Base-by-base conservation (phyloP, 2,797 vertebrate genomes). In the Gallinago stenura region DNA sequence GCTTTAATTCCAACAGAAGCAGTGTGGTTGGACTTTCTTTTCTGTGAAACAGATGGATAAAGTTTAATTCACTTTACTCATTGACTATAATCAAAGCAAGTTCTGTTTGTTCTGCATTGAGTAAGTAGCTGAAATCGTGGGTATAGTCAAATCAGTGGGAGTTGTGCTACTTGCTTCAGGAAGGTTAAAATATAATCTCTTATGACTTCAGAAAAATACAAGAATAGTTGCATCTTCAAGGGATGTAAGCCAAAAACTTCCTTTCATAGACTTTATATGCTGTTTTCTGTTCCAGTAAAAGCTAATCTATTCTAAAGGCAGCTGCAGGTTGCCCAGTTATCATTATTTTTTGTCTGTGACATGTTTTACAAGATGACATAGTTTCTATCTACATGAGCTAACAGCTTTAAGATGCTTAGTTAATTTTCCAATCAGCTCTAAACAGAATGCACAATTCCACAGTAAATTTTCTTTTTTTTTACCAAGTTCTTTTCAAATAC, bases 41-140 rank as follows among this genome's bases (percentile, higher is more conserved):
- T 79, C 81, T 80, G 31, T 91, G 58, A 76, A 89, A 66, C 78
- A 76, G 85, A 71, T 90, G 79, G 64, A 37, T 89, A 51, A 93
- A 71, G 73, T 89, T 83, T 80, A 86, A 71, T 83, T 87, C 33
- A n/a, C 20, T 79, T 83, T 62, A 53, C 37, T 75, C 46, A 57
- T 22, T 75, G 54, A 53, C 39, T 87, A 2, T 79, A 83, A 70
- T 56, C 17, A 65, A 75, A 79, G 24, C 54, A 79, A 71, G n/a
- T 76, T 85, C 62, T 62, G 31, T 71, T 70, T 78, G 46, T 75
- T 86, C 58, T 76, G 35, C n/a, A 24, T 25, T 89, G 58, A 60
- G 31, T 43, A 86, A 78, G 83, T 39, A 80, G 61, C 41, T 60
- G 50, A 71, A 78, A 61, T 71, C 0, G 2, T 76, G 62, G 11